Evolutionary conservation across 2,797 vertebrate species (phyloP).

Genomic region (Chelon auratus): DNA sequence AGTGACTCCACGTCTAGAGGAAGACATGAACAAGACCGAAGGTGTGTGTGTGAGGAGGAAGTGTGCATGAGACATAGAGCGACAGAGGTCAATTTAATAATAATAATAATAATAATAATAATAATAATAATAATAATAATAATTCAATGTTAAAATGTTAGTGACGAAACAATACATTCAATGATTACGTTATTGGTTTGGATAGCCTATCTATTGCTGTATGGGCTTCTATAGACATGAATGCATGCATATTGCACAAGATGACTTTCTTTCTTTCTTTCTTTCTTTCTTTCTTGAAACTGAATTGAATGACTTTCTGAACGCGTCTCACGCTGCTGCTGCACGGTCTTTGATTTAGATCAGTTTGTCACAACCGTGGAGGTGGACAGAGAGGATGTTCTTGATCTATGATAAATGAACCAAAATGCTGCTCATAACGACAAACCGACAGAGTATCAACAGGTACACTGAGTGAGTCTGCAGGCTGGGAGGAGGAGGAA

Average conservation of each 20-base stretch:
- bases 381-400: background rate
- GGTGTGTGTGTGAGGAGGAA: constrained; percentile 12
- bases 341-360: background rate
- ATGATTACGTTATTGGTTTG: no score
- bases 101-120: no score
- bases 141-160: no score
- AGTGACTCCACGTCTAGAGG: constrained; percentile 8
- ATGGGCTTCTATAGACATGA: no score
- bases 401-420: background rate
- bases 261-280: background rate
- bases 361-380: background rate
- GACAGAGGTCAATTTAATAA: background rate
- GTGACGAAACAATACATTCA: no score
- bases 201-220: no score
- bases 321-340: background rate
- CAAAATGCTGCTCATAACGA: background rate
- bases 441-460: background rate
- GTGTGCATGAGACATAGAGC: background rate
- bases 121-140: no score
- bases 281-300: background rate
- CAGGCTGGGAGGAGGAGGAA: background rate
- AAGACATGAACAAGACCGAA: background rate
- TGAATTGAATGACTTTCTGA: background rate
- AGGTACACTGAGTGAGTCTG: background rate
- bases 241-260: no score